Percentiles rank a stretch among this genome's conserved stretches.
Conservation (phyloP, 2,888 invertebrate genomes). For the Hypselothyrea guttata region DNA sequence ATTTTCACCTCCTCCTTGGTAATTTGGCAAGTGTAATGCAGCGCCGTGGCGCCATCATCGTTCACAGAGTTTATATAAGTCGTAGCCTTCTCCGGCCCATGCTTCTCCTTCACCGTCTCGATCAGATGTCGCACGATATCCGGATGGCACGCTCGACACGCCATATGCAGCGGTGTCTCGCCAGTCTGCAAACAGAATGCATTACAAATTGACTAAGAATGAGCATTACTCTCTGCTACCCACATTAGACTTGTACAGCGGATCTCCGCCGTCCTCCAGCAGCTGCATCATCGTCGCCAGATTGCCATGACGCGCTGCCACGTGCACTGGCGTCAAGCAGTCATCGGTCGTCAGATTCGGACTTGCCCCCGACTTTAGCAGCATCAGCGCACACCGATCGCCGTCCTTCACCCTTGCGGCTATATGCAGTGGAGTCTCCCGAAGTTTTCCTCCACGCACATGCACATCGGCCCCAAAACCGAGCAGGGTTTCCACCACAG, state of each 20-base stretch:
- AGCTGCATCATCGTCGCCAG: conserved; percentile 92
- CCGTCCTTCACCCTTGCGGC: conserved; percentile 96
- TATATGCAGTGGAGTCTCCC: conserved; percentile 98
- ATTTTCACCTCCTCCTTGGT: conserved; percentile 89
- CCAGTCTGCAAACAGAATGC: conserved; percentile 86
- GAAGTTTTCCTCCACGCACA: conserved; percentile 92
- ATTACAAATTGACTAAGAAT: neutral
- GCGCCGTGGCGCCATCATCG: conserved; percentile 95
- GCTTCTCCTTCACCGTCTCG: conserved; percentile 89
- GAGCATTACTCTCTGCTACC: conserved; percentile 43
- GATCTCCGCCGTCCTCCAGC: conserved; percentile 97
- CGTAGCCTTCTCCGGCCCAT: conserved; percentile 90
- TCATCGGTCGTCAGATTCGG: conserved; percentile 97
- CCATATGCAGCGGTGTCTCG: conserved; percentile 97
- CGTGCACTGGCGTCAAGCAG: conserved; percentile 98
- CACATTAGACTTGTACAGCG: conserved; percentile 94
- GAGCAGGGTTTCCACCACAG: conserved; percentile 96
- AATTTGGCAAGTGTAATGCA: conserved; percentile 97
- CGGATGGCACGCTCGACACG: conserved; percentile 92
- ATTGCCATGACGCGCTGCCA: conserved; percentile 96
- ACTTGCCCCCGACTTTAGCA: conserved; percentile 98
- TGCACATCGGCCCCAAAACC: conserved; percentile 99
- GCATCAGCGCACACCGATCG: conserved; percentile 96
- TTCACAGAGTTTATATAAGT: conserved; percentile 93
- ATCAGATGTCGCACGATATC: conserved; percentile 94